phyloP scores from a whole-genome alignment of 2,113 vertebrate genomes.

The Thermophis baileyi region DNA sequence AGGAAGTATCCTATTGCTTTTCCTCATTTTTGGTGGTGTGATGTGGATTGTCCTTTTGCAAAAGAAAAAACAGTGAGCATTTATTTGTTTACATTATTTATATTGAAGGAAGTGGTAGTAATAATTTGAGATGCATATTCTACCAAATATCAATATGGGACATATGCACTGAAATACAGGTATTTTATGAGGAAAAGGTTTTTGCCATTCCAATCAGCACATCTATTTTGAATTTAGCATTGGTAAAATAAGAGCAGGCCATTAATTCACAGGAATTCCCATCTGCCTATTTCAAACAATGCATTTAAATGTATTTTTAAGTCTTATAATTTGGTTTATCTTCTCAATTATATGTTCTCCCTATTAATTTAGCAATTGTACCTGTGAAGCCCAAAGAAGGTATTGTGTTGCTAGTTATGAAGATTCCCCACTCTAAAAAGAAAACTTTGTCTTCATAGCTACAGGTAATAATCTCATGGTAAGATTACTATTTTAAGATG shows the following conservation, averaged over 20 bases:
- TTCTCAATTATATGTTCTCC: not conserved
- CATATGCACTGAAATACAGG: not conserved
- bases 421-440: not conserved
- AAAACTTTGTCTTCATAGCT: not conserved
- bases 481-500: not conserved
- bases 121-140: not conserved
- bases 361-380: not conserved
- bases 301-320: not conserved
- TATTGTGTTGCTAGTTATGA: not conserved
- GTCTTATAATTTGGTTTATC: not conserved
- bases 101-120: too few relatives aligned
- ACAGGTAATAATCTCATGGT: not conserved
- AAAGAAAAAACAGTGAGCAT: not conserved
- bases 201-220: not conserved
- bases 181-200: not conserved
- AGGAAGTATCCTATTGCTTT: not conserved
- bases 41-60: not conserved
- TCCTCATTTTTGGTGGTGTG: not conserved
- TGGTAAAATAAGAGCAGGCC: not conserved
- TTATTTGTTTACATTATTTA: not conserved
- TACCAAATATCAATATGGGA: not conserved
- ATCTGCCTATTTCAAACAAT: not conserved
- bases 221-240: not conserved
- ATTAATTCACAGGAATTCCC: not conserved
- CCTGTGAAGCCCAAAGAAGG: not conserved